phyloP scores from a whole-genome alignment of 2,113 vertebrate genomes.

The Eretmochelys imbricata region DNA sequence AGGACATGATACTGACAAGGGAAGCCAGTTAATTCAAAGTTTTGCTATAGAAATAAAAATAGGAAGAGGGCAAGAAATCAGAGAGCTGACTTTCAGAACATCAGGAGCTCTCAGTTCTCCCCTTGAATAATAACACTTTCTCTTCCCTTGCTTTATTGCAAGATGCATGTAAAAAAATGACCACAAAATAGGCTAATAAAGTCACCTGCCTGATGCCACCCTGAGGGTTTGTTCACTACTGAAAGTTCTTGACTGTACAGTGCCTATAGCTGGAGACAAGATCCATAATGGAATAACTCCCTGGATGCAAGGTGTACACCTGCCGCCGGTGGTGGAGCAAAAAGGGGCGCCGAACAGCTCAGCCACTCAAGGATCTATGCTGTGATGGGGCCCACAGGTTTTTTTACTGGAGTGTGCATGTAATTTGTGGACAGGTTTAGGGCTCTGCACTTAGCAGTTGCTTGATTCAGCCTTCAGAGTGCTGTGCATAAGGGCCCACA shows the following conservation, averaged over 20 bases:
- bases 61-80: background rate
- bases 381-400: background rate
- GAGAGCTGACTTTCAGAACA: background rate
- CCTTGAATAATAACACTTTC: background rate
- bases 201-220: background rate
- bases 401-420: background rate
- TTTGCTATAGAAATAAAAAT: conserved; percentile 2
- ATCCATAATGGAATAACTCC: background rate
- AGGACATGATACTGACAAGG: background rate
- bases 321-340: background rate
- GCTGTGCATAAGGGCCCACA: accelerated
- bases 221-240: background rate
- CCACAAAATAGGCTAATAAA: background rate
- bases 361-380: background rate
- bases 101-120: background rate
- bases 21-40: background rate
- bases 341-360: background rate
- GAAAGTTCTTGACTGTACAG: background rate
- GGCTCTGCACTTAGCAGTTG: background rate
- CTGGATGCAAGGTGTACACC: too few relatives aligned
- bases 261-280: background rate
- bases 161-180: background rate
- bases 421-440: background rate
- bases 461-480: background rate
- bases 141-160: background rate